Percentiles rank a stretch among this genome's conserved stretches.
Conservation (phyloP, 2,797 vertebrate species). For the Notolepis coatsorum region DNA sequence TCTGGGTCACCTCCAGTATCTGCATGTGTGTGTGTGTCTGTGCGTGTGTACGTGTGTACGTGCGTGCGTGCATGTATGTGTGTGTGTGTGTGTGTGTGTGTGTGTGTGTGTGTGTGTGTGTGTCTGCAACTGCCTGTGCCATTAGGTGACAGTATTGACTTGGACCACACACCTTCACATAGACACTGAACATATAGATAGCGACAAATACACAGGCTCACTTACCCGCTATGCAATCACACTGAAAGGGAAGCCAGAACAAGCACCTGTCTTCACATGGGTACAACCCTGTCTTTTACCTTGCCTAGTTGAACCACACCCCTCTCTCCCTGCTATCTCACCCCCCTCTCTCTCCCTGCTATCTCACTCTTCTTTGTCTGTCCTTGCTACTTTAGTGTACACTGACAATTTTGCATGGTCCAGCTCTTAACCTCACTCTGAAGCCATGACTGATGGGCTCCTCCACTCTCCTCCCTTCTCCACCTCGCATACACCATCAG, state of each 20-base stretch:
- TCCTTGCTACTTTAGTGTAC: constrained; percentile 47
- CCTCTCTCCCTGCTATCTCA: constrained; percentile 14
- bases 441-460: constrained; percentile 72
- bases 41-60: background rate
- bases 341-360: constrained; percentile 9
- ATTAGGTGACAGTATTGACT: constrained; percentile 43
- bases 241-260: background rate
- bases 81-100: constrained; percentile 16
- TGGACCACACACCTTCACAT: constrained; percentile 47
- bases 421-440: constrained; percentile 61
- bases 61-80: background rate
- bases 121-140: background rate
- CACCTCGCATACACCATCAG: constrained; percentile 47
- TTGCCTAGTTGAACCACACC: background rate
- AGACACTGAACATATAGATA: constrained; percentile 11
- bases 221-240: background rate
- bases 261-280: background rate
- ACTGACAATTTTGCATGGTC: constrained; percentile 36
- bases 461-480: constrained; percentile 50
- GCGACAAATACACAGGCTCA: background rate
- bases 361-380: constrained; percentile 17
- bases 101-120: constrained; percentile 53
- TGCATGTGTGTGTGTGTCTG: constrained; percentile 39
- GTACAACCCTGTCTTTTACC: background rate
- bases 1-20: constrained; percentile 77